Evolutionary conservation across 2,888 invertebrate genomes (phyloP), one percentile per base, ranked within the genome.

Genomic region (Aleiodes testaceus): DNA sequence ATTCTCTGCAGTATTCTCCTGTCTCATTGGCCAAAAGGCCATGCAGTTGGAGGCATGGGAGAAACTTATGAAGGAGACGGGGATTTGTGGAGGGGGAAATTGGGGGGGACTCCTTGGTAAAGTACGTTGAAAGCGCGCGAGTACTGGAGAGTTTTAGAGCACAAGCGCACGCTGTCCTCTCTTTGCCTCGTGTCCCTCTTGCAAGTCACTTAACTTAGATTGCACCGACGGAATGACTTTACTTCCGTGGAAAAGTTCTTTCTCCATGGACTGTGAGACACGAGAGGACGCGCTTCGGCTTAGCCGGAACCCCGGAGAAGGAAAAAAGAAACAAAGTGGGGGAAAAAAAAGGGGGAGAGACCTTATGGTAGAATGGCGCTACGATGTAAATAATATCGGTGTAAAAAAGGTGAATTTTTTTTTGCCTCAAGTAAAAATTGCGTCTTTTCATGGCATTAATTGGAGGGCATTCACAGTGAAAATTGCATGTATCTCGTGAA

Each of bases 191-290:
- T 36, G 36, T 79, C 79, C 79, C 82, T 83, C 66, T 86, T 83
- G 85, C 85, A 86, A 87, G 87, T 87, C 86, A 87, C 86, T 87
- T 87, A 87, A 87, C 86, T 87, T 87, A 85, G 85, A 87, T 87
- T 87, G 87, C 86, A 81, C 83, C 80, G 79, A 80, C 82, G 80
- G 83, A 86, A 87, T 87, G 86, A 86, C 86, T 87, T 86, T 85
- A 86, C 85, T 83, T 86, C 79, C 78, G 74, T 77, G 76, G 79
- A 80, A 85, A 84, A 85, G 81, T 85, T 85, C 79, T 81, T 81
- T 82, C 76, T 73, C 71, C 71, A 71, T 72, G 72, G 70, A 71
- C 69, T 61, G 63, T 67, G 70, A 73, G 69, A 65, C 64, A 63
- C 50, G 55, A 52, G 63, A 18, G 47, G 45, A 36, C 30, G 50